Conservation (phyloP, 1,140 invertebrate species). For the Rhizoglyphus robini region DNA sequence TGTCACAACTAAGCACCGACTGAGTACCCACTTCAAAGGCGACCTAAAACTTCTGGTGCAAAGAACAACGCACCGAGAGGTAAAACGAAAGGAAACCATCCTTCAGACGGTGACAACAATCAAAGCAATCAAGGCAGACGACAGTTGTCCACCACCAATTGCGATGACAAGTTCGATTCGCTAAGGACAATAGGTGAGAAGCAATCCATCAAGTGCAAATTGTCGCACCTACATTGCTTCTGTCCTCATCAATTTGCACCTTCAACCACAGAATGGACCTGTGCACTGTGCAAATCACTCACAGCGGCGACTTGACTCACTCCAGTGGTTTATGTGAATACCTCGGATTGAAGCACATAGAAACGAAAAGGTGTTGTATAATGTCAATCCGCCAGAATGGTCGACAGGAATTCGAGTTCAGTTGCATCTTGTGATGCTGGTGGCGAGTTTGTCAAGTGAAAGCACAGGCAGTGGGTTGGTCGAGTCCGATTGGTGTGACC, state of each 20-base stretch:
- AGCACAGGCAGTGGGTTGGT: not conserved
- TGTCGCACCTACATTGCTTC: not conserved
- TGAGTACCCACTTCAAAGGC: not conserved
- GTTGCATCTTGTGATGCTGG: too few relatives aligned
- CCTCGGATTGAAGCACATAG: too few relatives aligned
- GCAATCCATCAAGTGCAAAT: slow-evolving; percentile 5
- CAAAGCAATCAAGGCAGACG: not conserved
- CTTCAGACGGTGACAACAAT: not conserved
- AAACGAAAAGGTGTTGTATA: too few relatives aligned
- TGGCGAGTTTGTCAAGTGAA: too few relatives aligned
- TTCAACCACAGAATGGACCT: too few relatives aligned
- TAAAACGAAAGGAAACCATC: slow-evolving; percentile 1
- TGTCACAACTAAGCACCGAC: not conserved
- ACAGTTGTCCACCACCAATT: not conserved
- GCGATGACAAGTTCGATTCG: not conserved
- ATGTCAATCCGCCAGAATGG: too few relatives aligned
- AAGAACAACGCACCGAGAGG: not conserved
- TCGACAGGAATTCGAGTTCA: too few relatives aligned
- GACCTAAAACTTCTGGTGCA: not conserved
- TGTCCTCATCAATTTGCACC: not conserved
- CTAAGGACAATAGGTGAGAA: not conserved
- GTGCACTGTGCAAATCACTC: too few relatives aligned
- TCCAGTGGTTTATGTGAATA: too few relatives aligned
- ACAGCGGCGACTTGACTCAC: too few relatives aligned
- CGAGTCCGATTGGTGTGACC: not conserved